These are phyloP conservation scores for Bombus pyrosoma DNA, from an alignment of 1,140 invertebrate species.

Conservation along the genomic window DNA sequence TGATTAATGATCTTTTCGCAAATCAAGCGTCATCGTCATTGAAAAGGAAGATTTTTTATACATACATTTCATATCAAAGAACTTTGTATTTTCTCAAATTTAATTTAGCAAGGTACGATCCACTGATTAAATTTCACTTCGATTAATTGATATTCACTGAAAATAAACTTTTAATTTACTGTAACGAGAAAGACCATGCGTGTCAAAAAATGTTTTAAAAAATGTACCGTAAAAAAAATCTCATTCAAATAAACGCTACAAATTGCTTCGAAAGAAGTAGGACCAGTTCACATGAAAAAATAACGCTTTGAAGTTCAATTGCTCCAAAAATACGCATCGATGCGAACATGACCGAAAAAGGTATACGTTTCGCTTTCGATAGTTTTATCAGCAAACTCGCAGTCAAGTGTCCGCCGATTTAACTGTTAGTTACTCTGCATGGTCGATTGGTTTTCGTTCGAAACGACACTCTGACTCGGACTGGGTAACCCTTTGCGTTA, in stretches of 20 bases:
- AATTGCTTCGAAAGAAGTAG: background rate
- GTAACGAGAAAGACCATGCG: background rate
- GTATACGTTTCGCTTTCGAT: too few relatives aligned
- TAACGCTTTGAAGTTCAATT: too few relatives aligned
- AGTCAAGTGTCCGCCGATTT: constrained; percentile 47
- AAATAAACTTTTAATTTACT: background rate
- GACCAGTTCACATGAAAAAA: too few relatives aligned
- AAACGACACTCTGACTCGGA: background rate
- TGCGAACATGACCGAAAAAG: too few relatives aligned
- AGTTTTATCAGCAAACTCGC: background rate
- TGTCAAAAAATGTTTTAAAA: too few relatives aligned
- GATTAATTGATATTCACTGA: background rate
- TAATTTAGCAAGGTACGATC: background rate
- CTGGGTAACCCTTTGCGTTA: constrained; percentile 18
- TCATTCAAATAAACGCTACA: background rate
- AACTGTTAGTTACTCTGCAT: constrained; percentile 48
- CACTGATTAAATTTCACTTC: background rate
- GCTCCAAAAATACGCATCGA: too few relatives aligned
- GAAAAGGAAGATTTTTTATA: background rate
- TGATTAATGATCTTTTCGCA: constrained; percentile 20
- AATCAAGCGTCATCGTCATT: background rate
- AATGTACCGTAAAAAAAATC: too few relatives aligned
- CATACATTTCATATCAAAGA: background rate
- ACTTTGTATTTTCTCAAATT: background rate
- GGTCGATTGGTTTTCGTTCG: constrained; percentile 46